A percentile compares a stretch with the other conserved stretches of the same genome.
phyloP scores from a whole-genome alignment of 2,797 vertebrate species.

The Parauchenoglanis ngamensis region DNA sequence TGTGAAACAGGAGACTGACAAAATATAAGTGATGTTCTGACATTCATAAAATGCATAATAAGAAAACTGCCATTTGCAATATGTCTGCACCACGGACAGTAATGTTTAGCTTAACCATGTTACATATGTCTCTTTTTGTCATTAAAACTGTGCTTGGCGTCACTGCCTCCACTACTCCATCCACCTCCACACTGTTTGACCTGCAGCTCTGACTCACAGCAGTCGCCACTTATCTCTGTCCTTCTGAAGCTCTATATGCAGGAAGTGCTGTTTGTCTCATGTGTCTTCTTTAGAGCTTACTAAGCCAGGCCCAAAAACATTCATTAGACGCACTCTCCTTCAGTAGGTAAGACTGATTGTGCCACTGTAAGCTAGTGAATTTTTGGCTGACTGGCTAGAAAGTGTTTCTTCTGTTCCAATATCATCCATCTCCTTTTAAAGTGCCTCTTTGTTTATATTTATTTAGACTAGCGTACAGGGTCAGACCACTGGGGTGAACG shows the following conservation, averaged over 20 bases:
- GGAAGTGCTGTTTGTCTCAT: constrained; percentile 26
- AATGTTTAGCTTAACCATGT: background rate
- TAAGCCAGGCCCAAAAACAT: constrained; percentile 25
- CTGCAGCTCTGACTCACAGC: constrained; percentile 17
- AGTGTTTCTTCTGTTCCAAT: constrained; percentile 28
- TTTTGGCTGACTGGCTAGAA: constrained; percentile 35
- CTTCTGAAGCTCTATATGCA: background rate
- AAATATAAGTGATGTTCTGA: background rate
- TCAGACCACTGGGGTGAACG: background rate
- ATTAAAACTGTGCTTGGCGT: background rate
- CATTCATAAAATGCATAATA: background rate
- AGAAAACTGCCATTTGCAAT: background rate
- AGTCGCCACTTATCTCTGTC: background rate
- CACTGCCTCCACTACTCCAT: background rate
- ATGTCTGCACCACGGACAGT: background rate
- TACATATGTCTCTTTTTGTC: background rate
- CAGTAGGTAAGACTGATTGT: constrained; percentile 40
- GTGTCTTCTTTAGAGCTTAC: constrained; percentile 9
- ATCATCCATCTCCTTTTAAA: constrained; percentile 44
- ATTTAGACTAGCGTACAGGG: background rate
- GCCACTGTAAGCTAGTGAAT: background rate
- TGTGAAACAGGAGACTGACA: background rate
- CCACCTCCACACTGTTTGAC: background rate
- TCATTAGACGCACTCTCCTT: constrained; percentile 46
- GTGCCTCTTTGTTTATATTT: constrained; percentile 16